Base-by-base conservation (phyloP, 35 echinoderm and acorn worm genomes). In the Lytechinus variegatus region DNA sequence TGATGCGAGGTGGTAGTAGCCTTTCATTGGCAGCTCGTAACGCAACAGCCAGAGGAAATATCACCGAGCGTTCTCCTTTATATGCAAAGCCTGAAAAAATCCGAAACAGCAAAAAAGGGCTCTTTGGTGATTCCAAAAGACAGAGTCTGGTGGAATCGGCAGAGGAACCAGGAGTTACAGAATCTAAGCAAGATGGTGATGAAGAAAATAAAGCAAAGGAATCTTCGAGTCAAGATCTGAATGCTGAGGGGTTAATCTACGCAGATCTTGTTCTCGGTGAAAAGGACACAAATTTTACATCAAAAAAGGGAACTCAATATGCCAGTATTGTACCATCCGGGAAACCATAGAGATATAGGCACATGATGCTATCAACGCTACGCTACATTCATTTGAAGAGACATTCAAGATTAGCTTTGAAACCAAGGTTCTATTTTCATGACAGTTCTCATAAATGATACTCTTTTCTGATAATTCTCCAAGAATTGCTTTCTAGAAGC, bases 261-360 rank as follows among this genome's bases (percentile, higher is more conserved):
- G 92, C 92, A 53, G 92, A 93, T 57, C 92, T 93, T 54, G 53
- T 93, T 93, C 92, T 93, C 9, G 53, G 57, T 2, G 92, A 93
- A 6, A 57, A 57, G 9, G 27, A 93, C 3, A 55, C 8, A 44
- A 56, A 24, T 10, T 10, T 57, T 93, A 10, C 92, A 10, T 27
- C 53, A 9, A 93, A 55, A 27, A 93, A 56, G 92, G 92, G 92
- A 93, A 93, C 92, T 3, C 92, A 93, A 54, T 93, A 93, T 93
- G 92, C 92, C 27, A 93, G 92, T 54, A 93, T 93, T 93, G 11
- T 93, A 54, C 92, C 92, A 10, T 57, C 52, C 14, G 92, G 92
- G 27, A 93, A 93, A 93, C 92, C 92, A 6, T 93, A 44, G 88
- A 90, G 52, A 13, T 90, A 0, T 4, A 10, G 9, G 28, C 51